A percentile compares a stretch with the other conserved stretches of the same genome.
Evolutionary conservation across 2,888 invertebrate genomes (phyloP).

Genomic region (Macrophya annulata): DNA sequence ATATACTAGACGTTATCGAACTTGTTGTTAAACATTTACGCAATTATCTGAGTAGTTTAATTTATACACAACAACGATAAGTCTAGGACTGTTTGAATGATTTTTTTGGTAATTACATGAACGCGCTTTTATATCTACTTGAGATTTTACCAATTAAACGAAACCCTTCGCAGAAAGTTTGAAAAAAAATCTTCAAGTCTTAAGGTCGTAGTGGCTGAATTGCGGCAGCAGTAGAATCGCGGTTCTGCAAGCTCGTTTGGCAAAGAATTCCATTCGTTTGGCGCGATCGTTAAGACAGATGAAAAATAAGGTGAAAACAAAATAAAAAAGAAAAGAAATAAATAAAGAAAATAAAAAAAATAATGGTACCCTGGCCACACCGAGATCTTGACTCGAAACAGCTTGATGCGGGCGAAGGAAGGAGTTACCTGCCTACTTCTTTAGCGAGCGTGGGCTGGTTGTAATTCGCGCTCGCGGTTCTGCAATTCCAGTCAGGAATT

Average conservation of each 20-base stretch:
- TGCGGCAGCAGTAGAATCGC: background rate
- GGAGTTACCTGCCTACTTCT: constrained; percentile 30
- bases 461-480: constrained; percentile 32
- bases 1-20: background rate
- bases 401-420: constrained; percentile 46
- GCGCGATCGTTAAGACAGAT: constrained; percentile 51
- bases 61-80: background rate
- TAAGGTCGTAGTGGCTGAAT: background rate
- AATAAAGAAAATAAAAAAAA: background rate
- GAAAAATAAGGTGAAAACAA: constrained; percentile 29
- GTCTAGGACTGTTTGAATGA: background rate
- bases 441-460: constrained; percentile 24
- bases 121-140: background rate
- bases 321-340: background rate
- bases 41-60: background rate
- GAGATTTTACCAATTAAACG: constrained; percentile 18
- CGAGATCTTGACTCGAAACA: constrained; percentile 35
- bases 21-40: constrained; percentile 7
- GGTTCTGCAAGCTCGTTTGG: constrained; percentile 30
- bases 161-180: background rate
- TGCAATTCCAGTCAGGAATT: background rate
- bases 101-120: background rate
- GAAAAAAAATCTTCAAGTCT: background rate
- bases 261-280: constrained; percentile 44
- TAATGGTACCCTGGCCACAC: background rate